Percentiles rank a stretch among this genome's conserved stretches.
Conservation (phyloP, 2,888 invertebrate genomes). For the Morpho deidamia region DNA sequence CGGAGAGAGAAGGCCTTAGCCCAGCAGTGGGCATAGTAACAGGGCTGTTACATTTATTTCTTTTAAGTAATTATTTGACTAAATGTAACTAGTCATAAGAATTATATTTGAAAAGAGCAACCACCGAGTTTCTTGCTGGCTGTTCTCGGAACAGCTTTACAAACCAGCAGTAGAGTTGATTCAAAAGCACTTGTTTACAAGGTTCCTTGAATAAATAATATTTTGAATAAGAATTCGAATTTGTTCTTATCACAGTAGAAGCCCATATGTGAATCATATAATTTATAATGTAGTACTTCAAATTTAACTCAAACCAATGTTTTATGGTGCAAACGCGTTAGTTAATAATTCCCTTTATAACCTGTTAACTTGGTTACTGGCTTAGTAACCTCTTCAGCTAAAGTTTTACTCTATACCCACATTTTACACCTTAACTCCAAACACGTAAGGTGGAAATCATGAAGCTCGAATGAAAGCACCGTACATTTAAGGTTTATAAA, state of each 20-base stretch:
- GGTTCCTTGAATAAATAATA: too few species aligned
- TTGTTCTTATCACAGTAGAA: neutral
- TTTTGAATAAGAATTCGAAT: too few species aligned
- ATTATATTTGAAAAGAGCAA: too few species aligned
- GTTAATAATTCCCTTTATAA: conserved; percentile 50
- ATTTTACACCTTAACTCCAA: conserved; percentile 11
- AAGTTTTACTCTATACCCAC: conserved; percentile 9
- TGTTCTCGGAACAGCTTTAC: too few species aligned
- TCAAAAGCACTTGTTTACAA: too few species aligned
- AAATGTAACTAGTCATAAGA: too few species aligned
- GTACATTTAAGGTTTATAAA: conserved; percentile 29
- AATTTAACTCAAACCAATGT: conserved; percentile 30
- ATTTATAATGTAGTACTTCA: conserved; percentile 23
- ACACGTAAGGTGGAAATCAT: conserved; percentile 9
- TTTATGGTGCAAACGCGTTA: conserved; percentile 32
- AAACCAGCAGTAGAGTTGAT: too few species aligned
- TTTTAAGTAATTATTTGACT: too few species aligned
- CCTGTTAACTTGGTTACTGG: conserved; percentile 36
- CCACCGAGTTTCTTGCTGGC: too few species aligned
- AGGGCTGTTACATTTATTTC: too few species aligned
- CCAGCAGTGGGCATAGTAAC: too few species aligned
- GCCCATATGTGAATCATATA: neutral
- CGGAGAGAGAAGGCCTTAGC: too few species aligned
- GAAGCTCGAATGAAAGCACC: neutral
- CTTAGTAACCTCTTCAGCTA: conserved; percentile 31